Evolutionary conservation across 2,113 vertebrate genomes (phyloP).

Genomic region (Nothocercus julius): DNA sequence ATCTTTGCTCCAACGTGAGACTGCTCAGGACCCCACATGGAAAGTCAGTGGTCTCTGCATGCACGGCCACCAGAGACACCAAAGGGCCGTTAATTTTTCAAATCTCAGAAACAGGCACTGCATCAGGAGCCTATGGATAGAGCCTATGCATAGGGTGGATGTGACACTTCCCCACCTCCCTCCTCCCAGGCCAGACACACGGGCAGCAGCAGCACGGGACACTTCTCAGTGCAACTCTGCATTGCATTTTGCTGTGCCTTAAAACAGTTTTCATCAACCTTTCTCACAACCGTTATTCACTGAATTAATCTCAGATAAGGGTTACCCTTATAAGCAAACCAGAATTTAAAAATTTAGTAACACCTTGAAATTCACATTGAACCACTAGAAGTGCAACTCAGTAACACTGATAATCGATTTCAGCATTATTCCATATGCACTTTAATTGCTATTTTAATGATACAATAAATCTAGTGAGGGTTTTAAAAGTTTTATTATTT

Average conservation of each 20-base stretch:
- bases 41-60: background rate
- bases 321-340: constrained; percentile 46
- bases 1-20: background rate
- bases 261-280: background rate
- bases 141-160: background rate
- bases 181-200: background rate
- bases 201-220: background rate
- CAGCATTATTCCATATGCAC: constrained; percentile 22
- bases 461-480: constrained; percentile 55
- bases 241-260: background rate
- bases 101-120: background rate
- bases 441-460: constrained; percentile 72
- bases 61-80: background rate
- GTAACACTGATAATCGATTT: constrained; percentile 11
- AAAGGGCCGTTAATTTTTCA: background rate
- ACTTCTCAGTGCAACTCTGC: background rate
- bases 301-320: background rate
- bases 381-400: constrained; percentile 9
- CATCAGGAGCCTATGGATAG: background rate
- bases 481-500: constrained; percentile 67
- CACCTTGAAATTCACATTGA: constrained; percentile 7
- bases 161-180: background rate
- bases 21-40: background rate
- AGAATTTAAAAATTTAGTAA: constrained; percentile 1
- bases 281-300: background rate